Evolutionary conservation across 2,888 invertebrate genomes (phyloP), one percentile per base, ranked within the genome.

Genomic region (Eupsilia transversa): DNA sequence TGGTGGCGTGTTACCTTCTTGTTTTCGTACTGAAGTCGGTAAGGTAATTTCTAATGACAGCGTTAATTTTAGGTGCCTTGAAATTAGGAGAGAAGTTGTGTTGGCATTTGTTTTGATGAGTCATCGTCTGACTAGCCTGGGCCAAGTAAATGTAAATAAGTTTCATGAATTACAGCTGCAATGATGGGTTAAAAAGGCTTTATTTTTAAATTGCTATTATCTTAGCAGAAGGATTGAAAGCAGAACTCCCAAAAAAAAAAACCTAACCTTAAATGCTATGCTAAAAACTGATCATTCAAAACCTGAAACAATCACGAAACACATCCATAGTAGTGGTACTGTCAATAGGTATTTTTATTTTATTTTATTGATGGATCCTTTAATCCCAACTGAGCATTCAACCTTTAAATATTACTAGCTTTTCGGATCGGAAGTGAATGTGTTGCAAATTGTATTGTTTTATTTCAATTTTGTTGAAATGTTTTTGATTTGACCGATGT

Each of bases 1-100:
- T 20, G 27, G 73, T 59, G 85, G 65, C 69, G 33, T 69, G 66
- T 79, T 72, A 35, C 69, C 59, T 33, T 73, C 84, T 68, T 83
- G 80, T 79, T 78, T 70, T 72, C 54, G 41, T 72, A 57, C 57
- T 65, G 35, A 59, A 83, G 74, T 74, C 33, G 59, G 46, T 20
- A 35, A 67, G 72, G 74, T 86, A 84, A 85, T 86, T 84, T 83
- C 64, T 72, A 84, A 76, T 85, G 82, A 76, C 65, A 74, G 63
- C 38, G 70, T 43, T 78, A 72, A 82, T 64, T 82, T 76, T 73
- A 69, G 76, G 61, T 67, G 35, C 30, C 43, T 59, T n/a, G 41
- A 46, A 80, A 64, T 72, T 76, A 66, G 33, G 30, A 57, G 56
- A 1, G 52, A 71, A 70, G 52, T 64, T 54, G 30, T 35, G 59